phyloP scores from a whole-genome alignment of 2,797 vertebrate species.

The Valencia hispanica region DNA sequence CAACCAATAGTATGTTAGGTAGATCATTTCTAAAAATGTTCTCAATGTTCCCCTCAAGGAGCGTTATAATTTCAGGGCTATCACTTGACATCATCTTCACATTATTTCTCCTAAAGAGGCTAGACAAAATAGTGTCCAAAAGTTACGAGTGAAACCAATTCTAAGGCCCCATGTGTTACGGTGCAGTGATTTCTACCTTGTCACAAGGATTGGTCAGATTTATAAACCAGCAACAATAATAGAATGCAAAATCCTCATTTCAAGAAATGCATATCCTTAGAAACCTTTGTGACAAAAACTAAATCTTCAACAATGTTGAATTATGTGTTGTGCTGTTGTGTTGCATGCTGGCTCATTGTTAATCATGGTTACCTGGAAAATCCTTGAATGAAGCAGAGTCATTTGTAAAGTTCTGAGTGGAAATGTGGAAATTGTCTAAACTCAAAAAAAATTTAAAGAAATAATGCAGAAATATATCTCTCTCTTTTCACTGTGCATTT shows the following conservation, averaged over 20 bases:
- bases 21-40: too few species aligned
- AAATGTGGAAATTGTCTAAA: background rate
- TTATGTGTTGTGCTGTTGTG: background rate
- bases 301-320: background rate
- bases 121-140: background rate
- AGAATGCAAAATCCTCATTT: background rate
- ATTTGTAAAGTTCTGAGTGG: background rate
- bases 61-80: too few species aligned
- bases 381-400: background rate
- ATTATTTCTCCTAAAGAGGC: background rate
- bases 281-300: background rate
- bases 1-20: too few species aligned
- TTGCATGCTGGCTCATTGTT: slow-evolving; percentile 3
- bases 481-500: slow-evolving; percentile 8
- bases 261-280: background rate
- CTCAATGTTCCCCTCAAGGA: too few species aligned
- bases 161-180: background rate
- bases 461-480: slow-evolving; percentile 6
- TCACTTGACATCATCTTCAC: too few species aligned
- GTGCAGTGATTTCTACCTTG: background rate
- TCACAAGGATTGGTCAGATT: background rate
- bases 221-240: background rate
- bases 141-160: background rate
- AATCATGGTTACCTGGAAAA: background rate
- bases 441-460: background rate